Evolutionary conservation across 35 echinoderm and acorn worm species (phyloP).

Genomic region (Chiridota heheva): DNA sequence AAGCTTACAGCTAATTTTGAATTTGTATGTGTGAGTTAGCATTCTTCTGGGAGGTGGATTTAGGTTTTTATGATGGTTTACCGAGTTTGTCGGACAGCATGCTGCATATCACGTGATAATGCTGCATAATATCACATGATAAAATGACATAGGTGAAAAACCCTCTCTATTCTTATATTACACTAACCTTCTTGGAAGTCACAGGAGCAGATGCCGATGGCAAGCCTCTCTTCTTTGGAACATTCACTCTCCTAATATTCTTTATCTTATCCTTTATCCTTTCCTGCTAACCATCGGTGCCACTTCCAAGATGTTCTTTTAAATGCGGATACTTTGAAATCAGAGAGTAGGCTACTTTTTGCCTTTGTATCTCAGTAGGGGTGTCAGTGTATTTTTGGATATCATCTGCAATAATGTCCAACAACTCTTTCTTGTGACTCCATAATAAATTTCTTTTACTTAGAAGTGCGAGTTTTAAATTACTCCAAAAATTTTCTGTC

Average conservation of each 20-base stretch:
- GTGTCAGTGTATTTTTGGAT: slow-evolving; percentile 36
- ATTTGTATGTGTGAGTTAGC: too few species aligned
- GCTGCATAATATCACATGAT: too few species aligned
- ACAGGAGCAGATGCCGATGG: too few species aligned
- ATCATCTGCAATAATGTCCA: slow-evolving; percentile 11
- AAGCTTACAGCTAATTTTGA: too few species aligned
- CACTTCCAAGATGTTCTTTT: slow-evolving; percentile 34
- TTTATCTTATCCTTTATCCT: slow-evolving; percentile 20
- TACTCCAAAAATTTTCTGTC: slow-evolving; percentile 10
- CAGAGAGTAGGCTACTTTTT: neutral
- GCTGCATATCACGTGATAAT: too few species aligned
- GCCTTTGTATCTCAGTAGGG: slow-evolving; percentile 9
- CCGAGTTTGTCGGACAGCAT: too few species aligned
- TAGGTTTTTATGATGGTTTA: too few species aligned
- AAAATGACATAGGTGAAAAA: too few species aligned
- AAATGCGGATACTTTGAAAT: slow-evolving; percentile 25
- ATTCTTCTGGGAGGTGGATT: too few species aligned
- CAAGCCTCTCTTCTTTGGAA: neutral
- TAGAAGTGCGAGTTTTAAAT: slow-evolving; percentile 21
- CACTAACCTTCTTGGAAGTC: too few species aligned
- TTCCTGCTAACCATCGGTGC: slow-evolving; percentile 49
- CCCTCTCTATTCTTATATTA: too few species aligned
- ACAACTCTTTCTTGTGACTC: slow-evolving; percentile 22
- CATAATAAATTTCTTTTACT: slow-evolving; percentile 18
- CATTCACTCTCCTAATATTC: slow-evolving; percentile 26